Base-by-base conservation (phyloP, 2,797 vertebrate species). In the Sebastiscus albofasciatus region DNA sequence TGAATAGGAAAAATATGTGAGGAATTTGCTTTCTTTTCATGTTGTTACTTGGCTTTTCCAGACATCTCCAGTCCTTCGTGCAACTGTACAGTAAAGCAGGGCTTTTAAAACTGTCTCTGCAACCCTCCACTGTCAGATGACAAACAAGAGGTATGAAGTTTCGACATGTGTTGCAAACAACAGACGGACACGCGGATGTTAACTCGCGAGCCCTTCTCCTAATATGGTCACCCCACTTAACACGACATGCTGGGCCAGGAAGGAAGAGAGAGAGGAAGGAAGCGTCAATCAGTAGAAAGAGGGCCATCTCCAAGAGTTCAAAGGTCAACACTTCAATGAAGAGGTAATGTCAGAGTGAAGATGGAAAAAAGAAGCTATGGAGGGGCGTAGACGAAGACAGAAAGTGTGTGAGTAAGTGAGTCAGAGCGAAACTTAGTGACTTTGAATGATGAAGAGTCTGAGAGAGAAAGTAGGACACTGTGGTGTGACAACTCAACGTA, bases 21-120 rank as follows among this genome's bases (percentile, higher is more conserved):
- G 82, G 91, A 93, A 93, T 95, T 90, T 83, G 71, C 81, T 86
- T 71, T 71, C 68, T 56, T 85, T 86, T 93, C 80, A 75, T 85
- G 91, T 88, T 74, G 60, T 84, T 87, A 86, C 88, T 90, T 71
- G 86, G 89, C 76, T 80, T 86, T 84, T 65, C 64, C 33, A 80
- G 69, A 81, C 70, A 82, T 61, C 22, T 80, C 39, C 26, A 49
- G 56, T 71, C 34, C 39, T 31, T 56, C 65, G 69, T 59, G 58
- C 64, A 67, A 73, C 56, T 64, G 56, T 59, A 49, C 46, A 49
- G 46, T 49, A 73, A 55, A 61, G 59, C 46, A 46, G 33, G 10
- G 42, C 29, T 61, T n/a, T 52, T 39, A 8, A 56, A 83, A 61
- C 33, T 14, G 67, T 77, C 70, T 70, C 42, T 59, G 20, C 3